phyloP scores from a whole-genome alignment of 2,888 invertebrate species.

The Pheosia gnoma region DNA sequence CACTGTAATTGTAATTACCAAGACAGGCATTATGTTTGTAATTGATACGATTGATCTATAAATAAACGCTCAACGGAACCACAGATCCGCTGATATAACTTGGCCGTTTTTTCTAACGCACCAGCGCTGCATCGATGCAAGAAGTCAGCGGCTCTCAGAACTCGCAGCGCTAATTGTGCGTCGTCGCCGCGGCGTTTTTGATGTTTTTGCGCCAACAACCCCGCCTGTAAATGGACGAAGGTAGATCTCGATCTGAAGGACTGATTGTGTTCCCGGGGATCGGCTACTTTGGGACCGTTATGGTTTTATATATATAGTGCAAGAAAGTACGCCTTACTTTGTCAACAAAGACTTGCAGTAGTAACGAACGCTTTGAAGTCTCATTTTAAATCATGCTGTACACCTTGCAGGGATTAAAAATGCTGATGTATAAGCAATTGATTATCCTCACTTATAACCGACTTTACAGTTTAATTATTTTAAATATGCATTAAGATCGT shows the following conservation, averaged over 20 bases:
- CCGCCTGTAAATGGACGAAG: constrained; percentile 31
- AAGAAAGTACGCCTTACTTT: background rate
- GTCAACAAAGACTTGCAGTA: background rate
- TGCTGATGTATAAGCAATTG: no score
- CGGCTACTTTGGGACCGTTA: constrained; percentile 1
- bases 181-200: constrained; percentile 61
- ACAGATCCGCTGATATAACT: background rate
- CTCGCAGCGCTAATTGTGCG: constrained; percentile 60
- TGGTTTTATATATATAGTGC: background rate
- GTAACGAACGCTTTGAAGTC: no score
- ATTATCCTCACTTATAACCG: background rate
- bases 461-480: background rate
- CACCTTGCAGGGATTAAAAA: no score
- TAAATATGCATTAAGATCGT: constrained; percentile 2
- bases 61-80: background rate
- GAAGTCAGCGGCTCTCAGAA: constrained; percentile 54
- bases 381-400: no score
- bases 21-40: no score
- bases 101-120: constrained; percentile 6
- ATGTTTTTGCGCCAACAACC: constrained; percentile 47
- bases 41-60: background rate
- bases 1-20: no score
- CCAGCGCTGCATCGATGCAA: constrained; percentile 24
- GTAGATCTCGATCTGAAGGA: constrained; percentile 37
- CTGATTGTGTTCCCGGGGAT: constrained; percentile 33